Conservation (phyloP, 2,888 invertebrate genomes). For the Brachypalpus laphriformis region DNA sequence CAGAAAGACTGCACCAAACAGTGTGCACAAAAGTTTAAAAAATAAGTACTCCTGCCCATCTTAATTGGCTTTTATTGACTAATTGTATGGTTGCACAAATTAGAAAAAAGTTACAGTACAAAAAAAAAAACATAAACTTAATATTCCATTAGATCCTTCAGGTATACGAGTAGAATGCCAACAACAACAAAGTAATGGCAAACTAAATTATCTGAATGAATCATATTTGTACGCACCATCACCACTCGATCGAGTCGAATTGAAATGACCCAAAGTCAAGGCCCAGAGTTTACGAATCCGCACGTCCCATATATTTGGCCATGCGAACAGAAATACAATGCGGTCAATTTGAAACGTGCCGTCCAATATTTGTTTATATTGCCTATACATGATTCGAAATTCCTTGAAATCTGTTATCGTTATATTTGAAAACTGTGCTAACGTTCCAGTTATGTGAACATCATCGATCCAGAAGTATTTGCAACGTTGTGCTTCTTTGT, state of each 20-base stretch:
- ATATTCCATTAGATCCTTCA: slow-evolving; percentile 6
- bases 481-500: slow-evolving; percentile 85
- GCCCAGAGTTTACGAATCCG: slow-evolving; percentile 83
- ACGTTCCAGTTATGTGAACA: slow-evolving; percentile 89
- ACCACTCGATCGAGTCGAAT: slow-evolving; percentile 51
- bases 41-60: neutral
- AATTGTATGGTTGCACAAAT: neutral
- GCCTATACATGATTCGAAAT: slow-evolving; percentile 76
- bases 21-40: neutral
- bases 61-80: neutral
- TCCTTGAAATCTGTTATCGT: slow-evolving; percentile 82
- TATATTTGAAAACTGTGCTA: slow-evolving; percentile 84
- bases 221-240: slow-evolving; percentile 58
- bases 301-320: slow-evolving; percentile 82
- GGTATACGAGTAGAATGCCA: slow-evolving; percentile 21
- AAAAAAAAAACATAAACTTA: neutral
- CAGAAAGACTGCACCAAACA: too few species aligned
- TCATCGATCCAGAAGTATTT: slow-evolving; percentile 94
- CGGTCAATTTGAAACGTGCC: too few species aligned
- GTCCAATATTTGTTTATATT: too few species aligned
- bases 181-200: neutral
- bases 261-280: slow-evolving; percentile 74
- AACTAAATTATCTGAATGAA: slow-evolving; percentile 62
- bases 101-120: neutral
- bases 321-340: slow-evolving; percentile 80